Percentiles rank a stretch among this genome's conserved stretches.
phyloP scores from a whole-genome alignment of 2,888 invertebrate genomes.

The Podabrus alpinus region DNA sequence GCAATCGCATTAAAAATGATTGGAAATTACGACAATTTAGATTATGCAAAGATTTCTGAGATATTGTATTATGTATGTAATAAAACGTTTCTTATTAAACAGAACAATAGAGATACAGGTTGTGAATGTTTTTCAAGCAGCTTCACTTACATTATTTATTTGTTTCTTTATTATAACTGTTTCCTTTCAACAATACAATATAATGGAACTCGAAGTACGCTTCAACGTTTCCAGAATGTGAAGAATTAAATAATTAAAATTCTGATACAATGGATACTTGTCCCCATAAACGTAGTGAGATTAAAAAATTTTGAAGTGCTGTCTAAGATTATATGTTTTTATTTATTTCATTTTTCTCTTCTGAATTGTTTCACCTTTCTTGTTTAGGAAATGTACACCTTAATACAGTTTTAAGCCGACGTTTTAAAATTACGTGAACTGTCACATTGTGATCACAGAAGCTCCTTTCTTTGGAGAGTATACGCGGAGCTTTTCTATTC shows the following conservation, averaged over 20 bases:
- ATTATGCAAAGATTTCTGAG: background rate
- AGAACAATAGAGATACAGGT: background rate
- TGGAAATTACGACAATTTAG: background rate
- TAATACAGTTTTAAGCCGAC: background rate
- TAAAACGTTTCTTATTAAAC: background rate
- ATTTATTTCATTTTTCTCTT: background rate
- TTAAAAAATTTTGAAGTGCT: background rate
- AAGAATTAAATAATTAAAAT: background rate
- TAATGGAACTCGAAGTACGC: background rate
- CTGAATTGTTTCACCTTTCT: background rate
- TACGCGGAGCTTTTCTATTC: background rate
- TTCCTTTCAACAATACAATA: background rate
- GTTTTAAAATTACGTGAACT: background rate
- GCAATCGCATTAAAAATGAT: background rate
- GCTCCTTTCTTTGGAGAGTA: background rate
- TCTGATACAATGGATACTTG: background rate
- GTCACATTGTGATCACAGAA: background rate
- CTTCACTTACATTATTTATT: background rate
- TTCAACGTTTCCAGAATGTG: background rate
- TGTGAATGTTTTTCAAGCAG: background rate
- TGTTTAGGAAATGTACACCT: background rate
- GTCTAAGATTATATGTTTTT: background rate
- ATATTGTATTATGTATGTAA: too few species aligned
- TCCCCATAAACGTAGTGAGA: background rate
- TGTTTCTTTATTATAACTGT: background rate